phyloP scores from a whole-genome alignment of 2,113 vertebrate genomes.

The Casuarius casuarius region DNA sequence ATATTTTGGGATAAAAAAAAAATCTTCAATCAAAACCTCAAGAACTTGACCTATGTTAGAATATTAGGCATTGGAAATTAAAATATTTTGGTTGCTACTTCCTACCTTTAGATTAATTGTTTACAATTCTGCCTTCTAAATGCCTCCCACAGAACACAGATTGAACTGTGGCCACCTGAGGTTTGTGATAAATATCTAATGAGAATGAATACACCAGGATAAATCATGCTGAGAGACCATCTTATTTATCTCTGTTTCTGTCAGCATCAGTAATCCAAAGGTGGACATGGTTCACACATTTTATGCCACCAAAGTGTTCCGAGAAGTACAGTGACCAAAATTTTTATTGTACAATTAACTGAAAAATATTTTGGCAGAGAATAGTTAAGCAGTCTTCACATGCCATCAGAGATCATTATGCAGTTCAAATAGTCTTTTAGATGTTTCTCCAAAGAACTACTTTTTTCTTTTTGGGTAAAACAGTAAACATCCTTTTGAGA shows the following conservation, averaged over 20 bases:
- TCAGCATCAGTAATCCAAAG: not conserved
- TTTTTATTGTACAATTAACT: not conserved
- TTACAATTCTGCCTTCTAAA: not conserved
- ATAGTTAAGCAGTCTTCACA: not conserved
- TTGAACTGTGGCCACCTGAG: not conserved
- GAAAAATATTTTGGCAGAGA: not conserved
- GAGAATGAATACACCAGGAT: not conserved
- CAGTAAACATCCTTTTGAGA: not conserved
- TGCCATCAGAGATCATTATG: not conserved
- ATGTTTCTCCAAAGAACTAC: not conserved
- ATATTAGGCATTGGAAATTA: not conserved
- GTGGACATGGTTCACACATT: not conserved
- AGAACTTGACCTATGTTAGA: not conserved
- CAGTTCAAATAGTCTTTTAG: not conserved
- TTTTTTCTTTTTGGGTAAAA: not conserved
- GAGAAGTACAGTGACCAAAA: not conserved
- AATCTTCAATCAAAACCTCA: accelerated
- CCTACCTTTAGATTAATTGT: not conserved
- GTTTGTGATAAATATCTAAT: not conserved
- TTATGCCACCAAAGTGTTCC: not conserved
- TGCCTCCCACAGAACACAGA: not conserved
- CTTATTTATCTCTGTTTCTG: not conserved
- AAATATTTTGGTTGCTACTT: not conserved
- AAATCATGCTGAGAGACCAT: not conserved
- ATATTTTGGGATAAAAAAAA: not conserved